These are phyloP conservation scores for Crocodylus rhombifer DNA, from an alignment of 2,797 vertebrate species.

Conservation along the genomic window DNA sequence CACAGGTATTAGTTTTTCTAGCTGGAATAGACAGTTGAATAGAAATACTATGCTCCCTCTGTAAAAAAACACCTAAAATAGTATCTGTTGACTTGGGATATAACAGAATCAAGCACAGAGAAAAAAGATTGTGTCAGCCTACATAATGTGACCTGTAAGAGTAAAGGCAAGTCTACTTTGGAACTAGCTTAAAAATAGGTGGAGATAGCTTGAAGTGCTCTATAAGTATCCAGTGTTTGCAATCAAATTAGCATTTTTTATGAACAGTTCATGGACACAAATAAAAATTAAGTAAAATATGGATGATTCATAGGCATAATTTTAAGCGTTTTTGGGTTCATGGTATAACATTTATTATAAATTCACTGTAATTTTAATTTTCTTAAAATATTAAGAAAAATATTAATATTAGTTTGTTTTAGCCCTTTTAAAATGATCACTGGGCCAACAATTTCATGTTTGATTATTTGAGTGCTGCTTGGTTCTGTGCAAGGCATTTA, in stretches of 20 bases:
- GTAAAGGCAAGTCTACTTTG: not conserved
- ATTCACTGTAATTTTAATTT: not conserved
- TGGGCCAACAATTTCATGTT: no score
- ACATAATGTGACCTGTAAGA: not conserved
- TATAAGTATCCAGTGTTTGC: not conserved
- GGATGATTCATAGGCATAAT: not conserved
- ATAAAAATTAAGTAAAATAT: not conserved
- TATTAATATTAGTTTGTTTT: no score
- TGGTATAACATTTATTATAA: not conserved
- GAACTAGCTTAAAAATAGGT: not conserved
- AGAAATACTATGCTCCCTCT: not conserved
- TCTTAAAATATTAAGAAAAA: no score
- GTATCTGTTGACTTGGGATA: not conserved
- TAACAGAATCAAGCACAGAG: not conserved
- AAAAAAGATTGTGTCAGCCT: not conserved
- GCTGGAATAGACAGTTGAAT: not conserved
- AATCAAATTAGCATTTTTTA: not conserved
- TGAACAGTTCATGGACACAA: not conserved
- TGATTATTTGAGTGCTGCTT: not conserved
- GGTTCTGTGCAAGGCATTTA: not conserved
- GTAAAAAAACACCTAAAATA: conserved; percentile 20
- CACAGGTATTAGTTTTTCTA: conserved; percentile 28
- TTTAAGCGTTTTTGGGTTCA: not conserved
- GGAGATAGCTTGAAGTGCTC: not conserved
- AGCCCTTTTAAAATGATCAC: no score